Evolutionary conservation across 2,113 vertebrate species (phyloP).

Genomic region (Zosterops lateralis): DNA sequence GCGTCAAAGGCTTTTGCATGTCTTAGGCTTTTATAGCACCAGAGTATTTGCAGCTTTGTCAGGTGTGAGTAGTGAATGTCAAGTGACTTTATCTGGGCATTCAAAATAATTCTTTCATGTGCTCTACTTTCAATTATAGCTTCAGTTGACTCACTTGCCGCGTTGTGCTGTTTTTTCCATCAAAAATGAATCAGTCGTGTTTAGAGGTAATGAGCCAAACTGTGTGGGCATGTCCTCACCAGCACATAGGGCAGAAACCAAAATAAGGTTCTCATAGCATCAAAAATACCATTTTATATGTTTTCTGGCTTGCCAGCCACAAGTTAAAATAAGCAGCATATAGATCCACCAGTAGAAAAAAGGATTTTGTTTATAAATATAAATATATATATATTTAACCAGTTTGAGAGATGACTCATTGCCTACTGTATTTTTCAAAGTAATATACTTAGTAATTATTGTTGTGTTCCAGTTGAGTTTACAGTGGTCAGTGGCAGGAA

Average conservation of each 20-base stretch:
- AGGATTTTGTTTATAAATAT: neutral
- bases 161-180: conserved; percentile 11
- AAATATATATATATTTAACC: neutral
- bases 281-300: neutral
- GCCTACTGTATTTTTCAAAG: neutral
- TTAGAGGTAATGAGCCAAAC: conserved; percentile 12
- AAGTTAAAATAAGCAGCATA: conserved; percentile 16
- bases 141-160: conserved; percentile 29
- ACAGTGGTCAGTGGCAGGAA: neutral
- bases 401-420: neutral
- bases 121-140: neutral
- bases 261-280: conserved; percentile 37
- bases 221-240: conserved; percentile 3
- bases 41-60: conserved; percentile 27
- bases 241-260: conserved; percentile 16
- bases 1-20: neutral
- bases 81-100: conserved; percentile 20
- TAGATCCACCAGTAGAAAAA: neutral
- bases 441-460: neutral
- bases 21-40: conserved; percentile 10
- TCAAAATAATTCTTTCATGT: conserved; percentile 34
- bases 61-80: conserved; percentile 1
- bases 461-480: neutral
- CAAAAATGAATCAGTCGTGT: conserved; percentile 29
- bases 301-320: neutral